phyloP scores from a whole-genome alignment of 2,888 invertebrate genomes.

The Gortyna flavago region DNA sequence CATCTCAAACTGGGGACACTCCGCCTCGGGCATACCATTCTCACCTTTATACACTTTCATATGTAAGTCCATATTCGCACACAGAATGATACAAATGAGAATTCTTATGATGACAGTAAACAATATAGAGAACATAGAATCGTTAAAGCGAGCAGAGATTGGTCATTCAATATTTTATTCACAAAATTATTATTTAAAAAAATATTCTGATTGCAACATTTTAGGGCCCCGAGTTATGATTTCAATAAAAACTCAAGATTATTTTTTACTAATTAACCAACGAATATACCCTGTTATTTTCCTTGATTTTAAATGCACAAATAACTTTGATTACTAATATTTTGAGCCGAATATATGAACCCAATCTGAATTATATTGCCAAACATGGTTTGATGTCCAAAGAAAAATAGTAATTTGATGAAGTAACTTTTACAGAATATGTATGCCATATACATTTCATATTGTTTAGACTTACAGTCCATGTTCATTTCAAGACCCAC shows the following conservation, averaged over 20 bases:
- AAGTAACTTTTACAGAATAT: slow-evolving; percentile 38
- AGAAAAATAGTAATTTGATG: not conserved
- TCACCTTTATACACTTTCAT: slow-evolving; percentile 38
- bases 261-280: slow-evolving; percentile 22
- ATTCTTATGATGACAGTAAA: slow-evolving; percentile 35
- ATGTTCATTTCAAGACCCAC: no score
- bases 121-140: slow-evolving; percentile 22
- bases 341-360: slow-evolving; percentile 6
- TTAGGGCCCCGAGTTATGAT: slow-evolving; percentile 17
- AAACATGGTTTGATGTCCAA: slow-evolving; percentile 14
- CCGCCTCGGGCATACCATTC: slow-evolving; percentile 35
- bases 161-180: slow-evolving; percentile 48
- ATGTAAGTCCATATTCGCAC: slow-evolving; percentile 42
- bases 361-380: not conserved
- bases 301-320: slow-evolving; percentile 53
- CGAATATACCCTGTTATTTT: slow-evolving; percentile 53
- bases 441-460: not conserved
- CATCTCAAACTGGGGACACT: slow-evolving; percentile 15
- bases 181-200: slow-evolving; percentile 15
- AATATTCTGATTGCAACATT: slow-evolving; percentile 21
- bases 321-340: slow-evolving; percentile 15
- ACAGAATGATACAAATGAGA: slow-evolving; percentile 41
- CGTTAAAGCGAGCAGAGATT: slow-evolving; percentile 38
- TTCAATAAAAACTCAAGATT: slow-evolving; percentile 35
- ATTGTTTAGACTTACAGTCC: no score